These are phyloP conservation scores for Phocides pigmalion DNA, from an alignment of 1,140 invertebrate genomes.

Conservation along the genomic window DNA sequence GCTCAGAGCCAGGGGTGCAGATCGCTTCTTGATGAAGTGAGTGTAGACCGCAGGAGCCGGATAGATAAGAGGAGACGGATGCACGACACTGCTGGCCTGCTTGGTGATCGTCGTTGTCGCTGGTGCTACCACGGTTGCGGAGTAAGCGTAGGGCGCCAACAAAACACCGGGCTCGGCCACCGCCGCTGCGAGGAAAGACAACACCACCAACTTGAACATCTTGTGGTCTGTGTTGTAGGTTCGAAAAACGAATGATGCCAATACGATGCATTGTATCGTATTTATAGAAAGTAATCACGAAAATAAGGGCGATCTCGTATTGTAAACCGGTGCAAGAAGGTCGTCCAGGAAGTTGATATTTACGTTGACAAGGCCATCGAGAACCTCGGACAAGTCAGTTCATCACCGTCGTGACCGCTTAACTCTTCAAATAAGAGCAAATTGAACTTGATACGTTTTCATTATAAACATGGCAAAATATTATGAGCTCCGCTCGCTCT, in stretches of 20 bases:
- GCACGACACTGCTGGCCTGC: constrained; percentile 72
- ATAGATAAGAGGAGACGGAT: constrained; percentile 63
- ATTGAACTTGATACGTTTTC: constrained; percentile 30
- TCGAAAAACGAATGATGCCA: constrained; percentile 68
- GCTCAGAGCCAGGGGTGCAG: constrained; percentile 40
- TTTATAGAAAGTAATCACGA: constrained; percentile 71
- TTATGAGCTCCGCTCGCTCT: not conserved
- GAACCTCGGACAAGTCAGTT: constrained; percentile 51
- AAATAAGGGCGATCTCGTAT: constrained; percentile 72
- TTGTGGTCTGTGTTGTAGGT: constrained; percentile 75
- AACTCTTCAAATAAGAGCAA: constrained; percentile 38
- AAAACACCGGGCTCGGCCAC: constrained; percentile 62
- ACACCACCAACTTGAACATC: constrained; percentile 86
- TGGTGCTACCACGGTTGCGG: constrained; percentile 56
- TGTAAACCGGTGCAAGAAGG: constrained; percentile 72
- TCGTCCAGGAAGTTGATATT: constrained; percentile 75
- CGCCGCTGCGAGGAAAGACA: constrained; percentile 82
- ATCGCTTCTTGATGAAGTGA: constrained; percentile 71
- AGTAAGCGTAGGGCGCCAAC: constrained; percentile 61
- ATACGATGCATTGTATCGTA: constrained; percentile 54
- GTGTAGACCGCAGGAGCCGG: constrained; percentile 44
- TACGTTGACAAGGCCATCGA: constrained; percentile 64
- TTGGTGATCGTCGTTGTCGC: constrained; percentile 63
- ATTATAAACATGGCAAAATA: constrained; percentile 8
- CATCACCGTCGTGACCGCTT: constrained; percentile 57